Evolutionary conservation across 2,888 invertebrate genomes (phyloP).

Genomic region (Mactromeris polynyma): DNA sequence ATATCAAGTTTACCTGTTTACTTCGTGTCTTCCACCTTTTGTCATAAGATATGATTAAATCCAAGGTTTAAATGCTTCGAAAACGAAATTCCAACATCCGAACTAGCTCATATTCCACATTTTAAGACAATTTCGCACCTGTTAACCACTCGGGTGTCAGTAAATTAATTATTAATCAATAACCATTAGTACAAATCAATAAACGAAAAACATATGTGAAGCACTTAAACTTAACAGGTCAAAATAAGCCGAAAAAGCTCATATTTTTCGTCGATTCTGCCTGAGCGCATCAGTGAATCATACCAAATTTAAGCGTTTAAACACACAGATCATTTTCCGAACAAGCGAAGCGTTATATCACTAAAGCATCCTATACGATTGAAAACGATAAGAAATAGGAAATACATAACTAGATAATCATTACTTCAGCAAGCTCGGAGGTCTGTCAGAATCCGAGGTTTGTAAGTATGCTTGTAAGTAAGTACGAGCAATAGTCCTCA

Average conservation of each 20-base stretch:
- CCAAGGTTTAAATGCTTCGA: constrained; percentile 3
- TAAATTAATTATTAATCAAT: neutral
- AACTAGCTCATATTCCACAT: constrained; percentile 8
- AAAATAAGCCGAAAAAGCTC: neutral
- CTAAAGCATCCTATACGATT: constrained; percentile 25
- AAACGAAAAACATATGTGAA: constrained; percentile 45
- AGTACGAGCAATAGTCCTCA: no score
- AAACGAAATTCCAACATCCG: constrained; percentile 20
- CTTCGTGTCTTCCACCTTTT: neutral
- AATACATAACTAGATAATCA: neutral
- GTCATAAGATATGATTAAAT: neutral
- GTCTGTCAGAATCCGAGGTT: neutral
- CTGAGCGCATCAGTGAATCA: constrained; percentile 14
- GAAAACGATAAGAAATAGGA: constrained; percentile 8
- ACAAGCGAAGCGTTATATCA: constrained; percentile 32
- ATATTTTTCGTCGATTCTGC: constrained; percentile 9
- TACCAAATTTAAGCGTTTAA: constrained; percentile 22
- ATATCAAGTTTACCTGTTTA: constrained; percentile 6
- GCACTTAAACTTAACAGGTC: constrained; percentile 3
- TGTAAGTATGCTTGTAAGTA: neutral
- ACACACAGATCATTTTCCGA: constrained; percentile 26
- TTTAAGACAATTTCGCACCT: constrained; percentile 23
- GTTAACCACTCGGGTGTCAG: neutral
- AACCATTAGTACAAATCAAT: constrained; percentile 32
- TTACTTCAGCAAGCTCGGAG: neutral